Evolutionary conservation across 2,888 invertebrate genomes (phyloP), one percentile per base, ranked within the genome.

Genomic region (Calameuta pallipes): DNA sequence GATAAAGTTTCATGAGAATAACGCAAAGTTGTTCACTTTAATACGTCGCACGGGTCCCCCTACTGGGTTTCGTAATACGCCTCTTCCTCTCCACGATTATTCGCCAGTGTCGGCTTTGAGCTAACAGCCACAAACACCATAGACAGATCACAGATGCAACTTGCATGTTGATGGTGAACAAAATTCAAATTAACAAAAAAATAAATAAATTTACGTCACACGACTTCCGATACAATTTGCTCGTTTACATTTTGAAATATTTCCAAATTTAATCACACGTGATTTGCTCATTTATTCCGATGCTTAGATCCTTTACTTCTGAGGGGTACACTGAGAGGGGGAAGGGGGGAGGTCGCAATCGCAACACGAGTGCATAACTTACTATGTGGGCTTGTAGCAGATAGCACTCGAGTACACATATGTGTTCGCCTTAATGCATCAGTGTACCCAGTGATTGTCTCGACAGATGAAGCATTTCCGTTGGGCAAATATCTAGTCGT

Each of bases 41-140:
- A 30, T 30, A 71, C 31, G 71, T 13, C 71, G 71, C 34, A 71
- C 31, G 30, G 31, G 71, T 30, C 23, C 41, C 71, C 71, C 71
- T 71, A 71, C 71, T 30, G 71, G 71, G 31, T 71, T 71, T 71
- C 30, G 71, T 71, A 71, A 71, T 71, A 71, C 71, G 71, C 71
- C 71, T 71, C 71, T 71, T 71, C 71, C 71, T 71, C 71, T 71
- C 71, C 12, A 31, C 31, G 71, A 30, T 71, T 71, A 71, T 71
- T 71, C 71, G 34, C 13, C 31, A 56, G 41, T 56, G 41, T 23
- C 23, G 41, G 41, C 41, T 56, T 56, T 2, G 41, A 56, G 6
- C 41, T 56, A 56, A 56, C 41, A 0, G 9, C 9, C 23, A 2
- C 9, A 23, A 56, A 23, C 6, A 23, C 6, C 41, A 56, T 6